Evolutionary conservation across 2,113 vertebrate genomes (phyloP).

Genomic region (Notiomystis cincta): DNA sequence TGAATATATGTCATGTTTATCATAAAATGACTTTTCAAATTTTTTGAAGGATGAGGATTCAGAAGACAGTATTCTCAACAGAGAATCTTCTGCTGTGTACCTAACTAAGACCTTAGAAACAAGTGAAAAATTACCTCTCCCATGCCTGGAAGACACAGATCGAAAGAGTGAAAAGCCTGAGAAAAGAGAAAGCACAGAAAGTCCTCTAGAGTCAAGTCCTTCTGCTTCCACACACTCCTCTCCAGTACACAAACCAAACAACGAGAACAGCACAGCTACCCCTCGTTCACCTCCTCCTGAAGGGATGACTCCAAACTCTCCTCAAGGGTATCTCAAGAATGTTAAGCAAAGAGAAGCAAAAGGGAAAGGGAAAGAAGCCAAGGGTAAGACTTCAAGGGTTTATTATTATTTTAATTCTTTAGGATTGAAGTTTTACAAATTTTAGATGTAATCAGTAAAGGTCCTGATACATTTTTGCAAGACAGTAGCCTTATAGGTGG

Average conservation of each 20-base stretch:
- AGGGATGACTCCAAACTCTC: slow-evolving; percentile 66
- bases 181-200: slow-evolving; percentile 60
- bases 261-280: slow-evolving; percentile 64
- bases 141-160: slow-evolving; percentile 55
- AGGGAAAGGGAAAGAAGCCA: slow-evolving; percentile 80
- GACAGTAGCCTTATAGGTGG: neutral
- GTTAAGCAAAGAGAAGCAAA: slow-evolving; percentile 83
- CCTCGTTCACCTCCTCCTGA: slow-evolving; percentile 72
- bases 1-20: neutral
- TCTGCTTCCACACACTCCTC: slow-evolving; percentile 76
- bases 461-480: neutral
- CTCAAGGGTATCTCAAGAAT: slow-evolving; percentile 73
- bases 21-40: neutral
- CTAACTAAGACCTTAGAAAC: slow-evolving; percentile 57
- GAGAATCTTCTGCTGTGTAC: neutral
- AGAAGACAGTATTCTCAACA: slow-evolving; percentile 56
- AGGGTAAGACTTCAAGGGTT: slow-evolving; percentile 70
- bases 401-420: neutral
- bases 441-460: neutral
- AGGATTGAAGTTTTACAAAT: neutral
- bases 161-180: slow-evolving; percentile 65
- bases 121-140: slow-evolving; percentile 70
- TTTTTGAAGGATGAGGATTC: slow-evolving; percentile 70
- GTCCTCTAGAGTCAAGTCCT: slow-evolving; percentile 74
- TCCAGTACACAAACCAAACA: slow-evolving; percentile 73